Percentiles rank a stretch among this genome's conserved stretches.
Conservation (phyloP, 2,797 vertebrate genomes). For the Yasuhikotakia modesta region DNA sequence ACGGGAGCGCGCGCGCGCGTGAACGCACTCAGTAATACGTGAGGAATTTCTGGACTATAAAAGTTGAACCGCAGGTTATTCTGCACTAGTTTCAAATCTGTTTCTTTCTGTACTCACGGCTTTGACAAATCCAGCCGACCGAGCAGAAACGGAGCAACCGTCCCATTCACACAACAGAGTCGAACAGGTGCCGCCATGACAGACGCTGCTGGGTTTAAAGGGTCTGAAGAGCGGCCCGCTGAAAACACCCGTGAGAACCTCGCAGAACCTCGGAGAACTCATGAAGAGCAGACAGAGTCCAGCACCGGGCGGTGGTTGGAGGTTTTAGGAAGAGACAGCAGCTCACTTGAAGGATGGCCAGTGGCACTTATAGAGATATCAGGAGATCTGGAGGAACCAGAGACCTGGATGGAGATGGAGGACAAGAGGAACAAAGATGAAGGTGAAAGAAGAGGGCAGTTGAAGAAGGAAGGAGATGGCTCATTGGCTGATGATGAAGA, state of each 20-base stretch:
- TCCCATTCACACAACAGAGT: neutral
- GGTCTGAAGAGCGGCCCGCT: conserved; percentile 19
- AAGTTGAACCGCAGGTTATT: neutral
- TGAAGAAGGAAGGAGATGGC: conserved; percentile 48
- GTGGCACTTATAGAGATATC: conserved; percentile 48
- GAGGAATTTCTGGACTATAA: neutral
- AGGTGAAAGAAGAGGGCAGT: neutral
- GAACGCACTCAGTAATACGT: neutral
- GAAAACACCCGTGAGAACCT: neutral
- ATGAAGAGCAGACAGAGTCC: conserved; percentile 59
- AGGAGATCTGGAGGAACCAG: conserved; percentile 49
- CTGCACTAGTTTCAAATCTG: neutral
- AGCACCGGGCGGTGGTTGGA: conserved; percentile 68
- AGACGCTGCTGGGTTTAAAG: conserved; percentile 15
- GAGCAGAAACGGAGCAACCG: neutral
- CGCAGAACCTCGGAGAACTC: conserved; percentile 43
- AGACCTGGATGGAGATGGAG: conserved; percentile 66
- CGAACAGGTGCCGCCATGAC: conserved; percentile 60
- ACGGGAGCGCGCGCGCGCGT: no score
- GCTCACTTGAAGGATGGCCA: conserved; percentile 9
- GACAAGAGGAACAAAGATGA: conserved; percentile 52
- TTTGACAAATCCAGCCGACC: neutral
- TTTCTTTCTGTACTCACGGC: neutral
- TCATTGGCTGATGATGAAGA: conserved; percentile 69
- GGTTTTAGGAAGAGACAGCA: conserved; percentile 50